Evolutionary conservation across 2,888 invertebrate species (phyloP), one percentile per base, ranked within the genome.

Genomic region (Lochmaea crataegi): DNA sequence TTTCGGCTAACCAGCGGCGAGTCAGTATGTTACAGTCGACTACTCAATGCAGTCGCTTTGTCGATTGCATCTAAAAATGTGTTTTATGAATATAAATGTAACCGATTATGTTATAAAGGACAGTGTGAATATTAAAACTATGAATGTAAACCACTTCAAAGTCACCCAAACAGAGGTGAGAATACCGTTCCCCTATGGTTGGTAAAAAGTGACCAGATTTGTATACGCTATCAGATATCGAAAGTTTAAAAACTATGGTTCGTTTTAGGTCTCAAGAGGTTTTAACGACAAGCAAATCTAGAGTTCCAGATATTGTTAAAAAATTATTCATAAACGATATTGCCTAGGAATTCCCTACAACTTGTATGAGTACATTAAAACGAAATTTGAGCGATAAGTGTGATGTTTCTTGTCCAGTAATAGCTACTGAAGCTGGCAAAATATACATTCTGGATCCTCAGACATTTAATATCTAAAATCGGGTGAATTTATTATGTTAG

Each of bases 371-470:
- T 22, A 92, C 93, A 0, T 82, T 97, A 81, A 93, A 93, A 83
- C 93, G 94, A 84, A 91, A 91, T 65, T 91, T 94, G 6, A 89
- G 92, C 61, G 94, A 95, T 69, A 90, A 90, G 69, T 91, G 92
- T 83, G 92, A 93, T 0, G 91, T 95, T 1, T 93, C 95, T 65
- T 95, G 96, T 84, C 88, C 98, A 38, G 91, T 98, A 0, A 84
- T 98, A 22, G 97, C 95, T 0, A 96, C 97, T 0, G 99, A 99
- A 86, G 92, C 91, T 80, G 94, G 94, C 32, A 93, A 94, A 78
- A 88, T 98, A 67, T 91, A 94, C 77, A 88, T 98, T 26, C 86
- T 99, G 73, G 98, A 99, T 86, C 93, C 97, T 0, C 96, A 96
- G 84, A 94, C 94, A 0, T 98, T 97, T 84, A 92, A 94, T 2